These are phyloP conservation scores for Sitophilus oryzae DNA, from an alignment of 1,140 invertebrate genomes.

Conservation along the genomic window DNA sequence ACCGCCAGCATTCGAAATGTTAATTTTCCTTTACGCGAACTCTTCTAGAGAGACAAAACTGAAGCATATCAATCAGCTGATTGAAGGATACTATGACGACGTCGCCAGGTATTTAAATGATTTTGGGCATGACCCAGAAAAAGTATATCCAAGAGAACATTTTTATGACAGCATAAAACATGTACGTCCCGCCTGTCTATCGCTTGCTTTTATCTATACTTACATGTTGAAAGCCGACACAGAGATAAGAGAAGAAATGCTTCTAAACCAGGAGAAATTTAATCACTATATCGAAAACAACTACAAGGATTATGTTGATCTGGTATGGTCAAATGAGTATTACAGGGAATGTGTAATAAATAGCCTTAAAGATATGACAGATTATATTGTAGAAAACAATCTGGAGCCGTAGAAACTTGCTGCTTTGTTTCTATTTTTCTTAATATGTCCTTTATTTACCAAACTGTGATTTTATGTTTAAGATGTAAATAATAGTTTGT, in stretches of 20 bases:
- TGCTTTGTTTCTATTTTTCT: no score
- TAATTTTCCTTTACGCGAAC: constrained; percentile 49
- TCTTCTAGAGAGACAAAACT: constrained; percentile 43
- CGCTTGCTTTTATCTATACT: background rate
- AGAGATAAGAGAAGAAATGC: constrained; percentile 10
- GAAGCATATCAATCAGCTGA: constrained; percentile 1
- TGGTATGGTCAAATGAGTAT: constrained; percentile 5
- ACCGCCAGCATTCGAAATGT: constrained; percentile 48
- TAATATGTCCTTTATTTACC: no score
- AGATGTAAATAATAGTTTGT: no score
- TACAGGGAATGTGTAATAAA: no score
- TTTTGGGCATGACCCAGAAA: constrained; percentile 1
- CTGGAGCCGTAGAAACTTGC: no score
- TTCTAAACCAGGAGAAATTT: constrained; percentile 1
- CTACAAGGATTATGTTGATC: constrained; percentile 1
- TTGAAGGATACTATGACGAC: constrained; percentile 12
- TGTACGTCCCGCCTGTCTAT: background rate
- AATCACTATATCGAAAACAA: constrained; percentile 8
- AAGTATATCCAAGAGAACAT: constrained; percentile 6
- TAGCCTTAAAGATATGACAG: no score
- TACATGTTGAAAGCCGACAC: background rate
- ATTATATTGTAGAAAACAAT: no score
- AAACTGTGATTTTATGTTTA: no score
- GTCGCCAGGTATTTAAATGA: constrained; percentile 3
- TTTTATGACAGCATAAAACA: constrained; percentile 6